Evolutionary conservation across 2,113 vertebrate species (phyloP).

Genomic region (Amblyopsis rosae): DNA sequence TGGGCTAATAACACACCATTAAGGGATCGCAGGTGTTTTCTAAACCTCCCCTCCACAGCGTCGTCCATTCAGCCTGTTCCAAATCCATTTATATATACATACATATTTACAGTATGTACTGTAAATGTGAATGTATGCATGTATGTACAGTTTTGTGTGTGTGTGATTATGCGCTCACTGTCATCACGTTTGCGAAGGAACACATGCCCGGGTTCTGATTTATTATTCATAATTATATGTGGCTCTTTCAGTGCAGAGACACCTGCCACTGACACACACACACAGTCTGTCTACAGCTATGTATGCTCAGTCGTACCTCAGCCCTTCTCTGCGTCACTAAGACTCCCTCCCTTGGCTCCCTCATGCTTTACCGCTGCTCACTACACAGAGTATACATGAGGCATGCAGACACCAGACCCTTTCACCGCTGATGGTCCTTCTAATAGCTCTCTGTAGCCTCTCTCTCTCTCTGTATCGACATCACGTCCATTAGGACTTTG

Average conservation of each 20-base stretch:
- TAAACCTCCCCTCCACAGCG: conserved; percentile 10
- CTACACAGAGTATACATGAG: conserved; percentile 4
- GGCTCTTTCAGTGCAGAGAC: conserved; percentile 69
- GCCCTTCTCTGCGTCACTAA: background rate
- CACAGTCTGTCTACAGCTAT: conserved; percentile 11
- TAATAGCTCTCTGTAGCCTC: conserved; percentile 57
- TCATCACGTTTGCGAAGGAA: conserved; percentile 23
- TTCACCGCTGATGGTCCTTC: conserved; percentile 57
- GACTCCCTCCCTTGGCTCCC: background rate
- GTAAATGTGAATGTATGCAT: background rate
- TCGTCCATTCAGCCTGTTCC: conserved; percentile 29
- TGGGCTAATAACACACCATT: conserved; percentile 23
- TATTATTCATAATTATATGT: conserved; percentile 71
- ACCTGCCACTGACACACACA: conserved; percentile 51
- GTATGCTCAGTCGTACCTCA: conserved; percentile 2
- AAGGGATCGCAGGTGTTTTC: conserved; percentile 12
- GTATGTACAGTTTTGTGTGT: background rate
- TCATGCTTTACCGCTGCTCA: conserved; percentile 1
- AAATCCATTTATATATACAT: conserved; percentile 20
- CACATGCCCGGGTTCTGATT: conserved; percentile 49
- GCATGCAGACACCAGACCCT: conserved; percentile 25
- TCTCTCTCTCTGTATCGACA: conserved; percentile 58
- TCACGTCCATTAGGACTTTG: conserved; percentile 65
- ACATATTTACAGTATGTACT: too few species aligned
- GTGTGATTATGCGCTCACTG: background rate